Evolutionary conservation across 1,140 invertebrate species (phyloP), one percentile per base, ranked within the genome.

Genomic region (Aphidius ervi): DNA sequence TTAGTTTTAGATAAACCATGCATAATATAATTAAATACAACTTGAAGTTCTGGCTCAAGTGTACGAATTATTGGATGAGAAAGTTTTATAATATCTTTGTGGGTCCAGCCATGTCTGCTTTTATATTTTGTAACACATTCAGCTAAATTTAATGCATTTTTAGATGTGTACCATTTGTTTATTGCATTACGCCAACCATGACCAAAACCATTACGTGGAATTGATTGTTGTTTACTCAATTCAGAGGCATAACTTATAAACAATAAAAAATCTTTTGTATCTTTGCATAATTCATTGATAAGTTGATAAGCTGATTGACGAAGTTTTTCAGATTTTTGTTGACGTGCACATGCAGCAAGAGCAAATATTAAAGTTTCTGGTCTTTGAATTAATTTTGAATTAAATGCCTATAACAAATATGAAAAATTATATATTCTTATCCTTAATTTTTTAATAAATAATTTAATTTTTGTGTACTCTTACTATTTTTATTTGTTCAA

Each of bases 31-130:
- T 82, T 82, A 3, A 87, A 64, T 42, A 87, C 73, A 46, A 83
- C 74, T 65, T 62, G 47, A 3, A 62, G 4, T 5, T 58, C 54
- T 20, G 61, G 31, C 6, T 49, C 37, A 9, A 49, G 48, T 10
- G 46, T 45, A 57, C 58, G 45, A 6, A 31, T 49, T 5, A 59
- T 58, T 40, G 54, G 55, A 77, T 90, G 88, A 20, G 83, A 80
- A 43, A 90, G 80, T 63, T 85, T 83, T 2, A 91, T 72, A 6
- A 89, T 75, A 65, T 88, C 88, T 62, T 84, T 85, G 70, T 91
- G 88, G 3, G 83, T 84, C 77, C 87, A 88, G 2, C 85, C 85
- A 67, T 87, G 82, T 65, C 85, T 81, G 3, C 82, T 79, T 63
- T 79, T 81, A 41, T 83, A 86, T 71, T 84, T 83, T 2, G 85